These are phyloP conservation scores for Campaea margaritaria DNA, from an alignment of 2,888 invertebrate genomes.

Conservation along the genomic window DNA sequence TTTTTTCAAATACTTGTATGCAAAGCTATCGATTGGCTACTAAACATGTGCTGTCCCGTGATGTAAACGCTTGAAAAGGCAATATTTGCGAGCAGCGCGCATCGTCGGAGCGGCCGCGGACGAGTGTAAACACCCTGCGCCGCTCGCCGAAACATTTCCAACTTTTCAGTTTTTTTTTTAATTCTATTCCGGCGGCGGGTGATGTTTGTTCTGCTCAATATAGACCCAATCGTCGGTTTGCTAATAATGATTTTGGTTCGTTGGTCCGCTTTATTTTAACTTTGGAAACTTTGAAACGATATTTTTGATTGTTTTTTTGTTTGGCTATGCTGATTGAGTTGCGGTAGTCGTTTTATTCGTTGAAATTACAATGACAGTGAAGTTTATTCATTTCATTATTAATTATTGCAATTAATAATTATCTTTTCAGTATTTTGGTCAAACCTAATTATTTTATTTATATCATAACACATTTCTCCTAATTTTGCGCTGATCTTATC, in stretches of 20 bases:
- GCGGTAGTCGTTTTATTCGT: conserved; percentile 1
- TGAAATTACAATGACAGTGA: conserved; percentile 9
- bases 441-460: too few relatives aligned
- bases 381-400: background rate
- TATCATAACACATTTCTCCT: background rate
- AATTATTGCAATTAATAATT: background rate
- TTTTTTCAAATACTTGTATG: too few relatives aligned
- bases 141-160: conserved; percentile 61
- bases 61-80: conserved; percentile 44
- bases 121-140: conserved; percentile 63
- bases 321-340: conserved; percentile 4
- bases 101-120: conserved; percentile 63
- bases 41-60: too few relatives aligned
- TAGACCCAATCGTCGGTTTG: conserved; percentile 36
- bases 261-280: conserved; percentile 24
- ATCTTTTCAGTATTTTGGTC: too few relatives aligned
- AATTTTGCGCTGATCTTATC: background rate
- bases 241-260: conserved; percentile 33
- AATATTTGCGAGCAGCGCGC: conserved; percentile 61
- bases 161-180: conserved; percentile 49
- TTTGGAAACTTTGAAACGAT: conserved; percentile 27
- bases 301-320: conserved; percentile 20
- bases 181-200: conserved; percentile 48
- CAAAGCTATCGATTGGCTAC: too few relatives aligned
- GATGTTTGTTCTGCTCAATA: conserved; percentile 48